Conservation (phyloP, 2,888 invertebrate species). For the Noctua comes region DNA sequence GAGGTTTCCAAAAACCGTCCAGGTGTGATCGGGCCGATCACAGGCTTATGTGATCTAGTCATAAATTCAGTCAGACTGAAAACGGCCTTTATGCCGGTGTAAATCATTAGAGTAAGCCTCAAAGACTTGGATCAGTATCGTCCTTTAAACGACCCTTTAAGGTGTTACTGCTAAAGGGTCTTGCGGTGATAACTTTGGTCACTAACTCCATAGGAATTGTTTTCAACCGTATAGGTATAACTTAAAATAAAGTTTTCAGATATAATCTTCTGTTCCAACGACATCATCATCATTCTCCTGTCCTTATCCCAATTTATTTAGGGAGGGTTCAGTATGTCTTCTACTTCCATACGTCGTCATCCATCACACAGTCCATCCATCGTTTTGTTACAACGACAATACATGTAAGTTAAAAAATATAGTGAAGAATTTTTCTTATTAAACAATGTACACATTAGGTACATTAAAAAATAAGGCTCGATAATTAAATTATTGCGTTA, state of each 20-base stretch:
- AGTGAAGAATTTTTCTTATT: neutral
- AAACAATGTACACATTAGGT: too few relatives aligned
- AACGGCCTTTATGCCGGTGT: conserved; percentile 49
- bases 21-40: conserved; percentile 56
- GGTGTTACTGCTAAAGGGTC: conserved; percentile 13
- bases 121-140: conserved; percentile 44
- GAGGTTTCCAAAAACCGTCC: conserved; percentile 48
- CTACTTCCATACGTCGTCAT: too few relatives aligned
- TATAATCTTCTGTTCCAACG: neutral
- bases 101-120: conserved; percentile 60
- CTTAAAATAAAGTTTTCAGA: neutral
- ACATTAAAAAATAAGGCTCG: neutral
- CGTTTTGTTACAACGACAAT: neutral
- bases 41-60: conserved; percentile 49
- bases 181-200: neutral
- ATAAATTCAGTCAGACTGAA: conserved; percentile 55
- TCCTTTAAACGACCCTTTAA: conserved; percentile 31
- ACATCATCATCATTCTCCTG: neutral
- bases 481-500: neutral
- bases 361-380: too few relatives aligned
- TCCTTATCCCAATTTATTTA: too few relatives aligned
- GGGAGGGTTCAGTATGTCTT: too few relatives aligned
- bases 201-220: neutral
- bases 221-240: neutral
- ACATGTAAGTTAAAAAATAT: too few relatives aligned